Conservation (phyloP, 2,113 vertebrate species). For the Festucalex cinctus region DNA sequence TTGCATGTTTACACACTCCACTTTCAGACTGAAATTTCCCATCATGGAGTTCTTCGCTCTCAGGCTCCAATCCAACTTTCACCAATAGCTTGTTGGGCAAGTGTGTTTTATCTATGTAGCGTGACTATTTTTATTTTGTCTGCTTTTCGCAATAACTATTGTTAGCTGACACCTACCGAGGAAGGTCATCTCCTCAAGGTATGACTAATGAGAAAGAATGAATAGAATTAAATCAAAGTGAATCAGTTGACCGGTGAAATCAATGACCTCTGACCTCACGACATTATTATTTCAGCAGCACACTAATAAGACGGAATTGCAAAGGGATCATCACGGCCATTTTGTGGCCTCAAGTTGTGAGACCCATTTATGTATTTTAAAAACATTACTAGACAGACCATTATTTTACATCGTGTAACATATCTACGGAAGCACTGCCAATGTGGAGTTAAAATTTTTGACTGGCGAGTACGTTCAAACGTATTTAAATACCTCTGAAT, state of each 20-base stretch:
- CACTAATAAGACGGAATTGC: conserved; percentile 1
- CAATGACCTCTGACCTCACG: conserved; percentile 20
- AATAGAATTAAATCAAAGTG: conserved; percentile 24
- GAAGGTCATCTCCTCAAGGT: conserved; percentile 25
- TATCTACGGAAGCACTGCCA: too few relatives aligned
- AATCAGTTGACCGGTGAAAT: conserved; percentile 10
- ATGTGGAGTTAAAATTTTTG: too few relatives aligned
- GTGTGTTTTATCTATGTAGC: conserved; percentile 21
- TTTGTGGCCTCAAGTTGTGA: not conserved
- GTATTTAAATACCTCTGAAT: too few relatives aligned
- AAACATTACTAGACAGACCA: too few relatives aligned
- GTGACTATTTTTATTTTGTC: conserved; percentile 4
- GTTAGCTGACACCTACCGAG: conserved; percentile 46
- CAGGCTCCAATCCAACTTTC: conserved; percentile 10
- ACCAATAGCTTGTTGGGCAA: conserved; percentile 18
- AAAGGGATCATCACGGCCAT: not conserved
- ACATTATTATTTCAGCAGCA: conserved; percentile 18
- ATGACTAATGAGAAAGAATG: conserved; percentile 20
- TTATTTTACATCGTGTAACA: too few relatives aligned
- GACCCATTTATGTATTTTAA: not conserved
- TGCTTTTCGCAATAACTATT: conserved; percentile 16
- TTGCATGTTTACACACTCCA: conserved; percentile 24
- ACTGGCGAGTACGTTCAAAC: too few relatives aligned
- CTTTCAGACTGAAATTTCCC: conserved; percentile 21
- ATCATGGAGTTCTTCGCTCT: conserved; percentile 18